Percentiles rank a stretch among this genome's conserved stretches.
phyloP scores from a whole-genome alignment of 2,797 vertebrate species.

The Crypturellus tataupa region DNA sequence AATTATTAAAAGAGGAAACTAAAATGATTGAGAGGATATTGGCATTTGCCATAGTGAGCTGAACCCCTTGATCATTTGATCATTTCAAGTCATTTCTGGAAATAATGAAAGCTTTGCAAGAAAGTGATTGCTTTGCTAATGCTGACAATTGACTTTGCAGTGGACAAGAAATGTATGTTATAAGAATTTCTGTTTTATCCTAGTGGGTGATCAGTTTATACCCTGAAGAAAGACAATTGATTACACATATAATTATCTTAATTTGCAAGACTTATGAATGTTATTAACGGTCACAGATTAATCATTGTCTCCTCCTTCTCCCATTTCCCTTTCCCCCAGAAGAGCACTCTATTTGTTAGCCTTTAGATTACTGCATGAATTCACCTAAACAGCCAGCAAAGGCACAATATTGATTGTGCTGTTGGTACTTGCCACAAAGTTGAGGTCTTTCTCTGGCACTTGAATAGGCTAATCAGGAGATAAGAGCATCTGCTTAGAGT shows the following conservation, averaged over 20 bases:
- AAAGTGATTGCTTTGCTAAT: slow-evolving; percentile 53
- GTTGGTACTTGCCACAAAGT: background rate
- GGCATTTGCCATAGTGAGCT: background rate
- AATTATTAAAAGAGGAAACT: background rate
- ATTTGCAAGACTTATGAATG: slow-evolving; percentile 30
- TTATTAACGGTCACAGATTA: slow-evolving; percentile 25
- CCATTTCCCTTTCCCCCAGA: background rate
- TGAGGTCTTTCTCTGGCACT: background rate
- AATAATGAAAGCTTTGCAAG: slow-evolving; percentile 15
- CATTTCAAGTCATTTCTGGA: slow-evolving; percentile 37
- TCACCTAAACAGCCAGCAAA: background rate
- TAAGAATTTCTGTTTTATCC: slow-evolving; percentile 46
- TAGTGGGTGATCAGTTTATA: slow-evolving; percentile 35
- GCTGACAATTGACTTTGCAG: slow-evolving; percentile 24
- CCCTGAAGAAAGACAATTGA: slow-evolving; percentile 27
- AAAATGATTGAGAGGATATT: slow-evolving; percentile 27
- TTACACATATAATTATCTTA: slow-evolving; percentile 39
- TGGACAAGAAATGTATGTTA: slow-evolving; percentile 41
- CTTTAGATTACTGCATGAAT: slow-evolving; percentile 14
- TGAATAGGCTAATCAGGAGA: slow-evolving; percentile 41
- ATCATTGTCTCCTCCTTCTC: slow-evolving; percentile 36
- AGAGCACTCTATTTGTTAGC: background rate
- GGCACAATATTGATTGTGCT: slow-evolving; percentile 19
- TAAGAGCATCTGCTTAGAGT: slow-evolving; percentile 23
- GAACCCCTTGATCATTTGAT: background rate